phyloP scores from a whole-genome alignment of 2,797 vertebrate genomes.

The Crypturellus tataupa region DNA sequence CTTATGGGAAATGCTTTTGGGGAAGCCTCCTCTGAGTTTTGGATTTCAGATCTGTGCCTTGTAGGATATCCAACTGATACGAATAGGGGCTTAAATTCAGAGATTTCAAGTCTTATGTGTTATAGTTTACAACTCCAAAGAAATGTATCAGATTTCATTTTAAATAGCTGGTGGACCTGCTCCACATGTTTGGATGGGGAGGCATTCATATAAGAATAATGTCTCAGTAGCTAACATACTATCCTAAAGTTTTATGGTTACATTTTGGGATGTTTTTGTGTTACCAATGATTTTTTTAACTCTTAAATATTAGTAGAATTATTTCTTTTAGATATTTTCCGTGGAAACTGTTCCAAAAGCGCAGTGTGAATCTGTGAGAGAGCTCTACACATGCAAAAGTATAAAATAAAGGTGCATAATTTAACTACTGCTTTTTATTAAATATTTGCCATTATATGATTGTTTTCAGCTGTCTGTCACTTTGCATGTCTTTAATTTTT shows the following conservation, averaged over 20 bases:
- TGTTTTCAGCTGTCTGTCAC: slow-evolving; percentile 42
- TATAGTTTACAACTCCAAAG: background rate
- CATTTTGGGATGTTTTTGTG: background rate
- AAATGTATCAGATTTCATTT: slow-evolving; percentile 16
- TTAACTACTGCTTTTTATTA: slow-evolving; percentile 12
- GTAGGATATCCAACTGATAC: background rate
- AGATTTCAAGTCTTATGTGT: background rate
- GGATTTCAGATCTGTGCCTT: background rate
- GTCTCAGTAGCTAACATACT: background rate
- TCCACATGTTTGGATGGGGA: background rate
- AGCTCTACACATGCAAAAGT: background rate
- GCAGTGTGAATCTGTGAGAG: background rate
- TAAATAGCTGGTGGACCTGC: background rate
- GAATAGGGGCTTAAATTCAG: slow-evolving; percentile 9
- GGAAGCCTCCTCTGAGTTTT: background rate
- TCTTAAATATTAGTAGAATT: background rate
- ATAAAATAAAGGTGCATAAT: background rate
- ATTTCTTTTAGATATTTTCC: background rate
- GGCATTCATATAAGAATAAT: background rate
- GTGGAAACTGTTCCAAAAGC: background rate
- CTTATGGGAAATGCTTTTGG: background rate
- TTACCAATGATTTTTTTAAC: background rate
- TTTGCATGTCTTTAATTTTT: background rate
- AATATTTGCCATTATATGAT: slow-evolving; percentile 7
- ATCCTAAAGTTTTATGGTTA: background rate